These are phyloP conservation scores for Conus canariensis DNA, from an alignment of 2,888 invertebrate genomes.

Conservation along the genomic window DNA sequence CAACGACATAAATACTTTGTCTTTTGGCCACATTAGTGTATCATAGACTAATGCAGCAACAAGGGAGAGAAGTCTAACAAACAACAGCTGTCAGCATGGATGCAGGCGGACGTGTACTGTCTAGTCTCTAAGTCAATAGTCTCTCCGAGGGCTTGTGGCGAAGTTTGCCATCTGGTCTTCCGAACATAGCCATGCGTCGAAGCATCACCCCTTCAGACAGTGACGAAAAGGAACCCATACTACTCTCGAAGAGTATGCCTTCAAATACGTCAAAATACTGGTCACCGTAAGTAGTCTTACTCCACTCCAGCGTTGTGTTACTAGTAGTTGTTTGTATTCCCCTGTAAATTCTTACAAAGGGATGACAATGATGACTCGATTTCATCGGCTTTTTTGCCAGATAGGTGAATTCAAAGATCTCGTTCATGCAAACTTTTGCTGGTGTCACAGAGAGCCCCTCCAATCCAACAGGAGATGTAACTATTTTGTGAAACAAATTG, in stretches of 20 bases:
- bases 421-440: too few relatives aligned
- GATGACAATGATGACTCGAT: too few relatives aligned
- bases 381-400: too few relatives aligned
- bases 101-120: neutral
- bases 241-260: neutral
- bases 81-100: neutral
- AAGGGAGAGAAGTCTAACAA: neutral
- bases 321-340: too few relatives aligned
- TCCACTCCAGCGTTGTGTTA: too few relatives aligned
- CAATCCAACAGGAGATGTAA: too few relatives aligned
- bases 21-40: neutral
- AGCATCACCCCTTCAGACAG: neutral
- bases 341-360: too few relatives aligned
- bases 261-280: neutral
- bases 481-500: too few relatives aligned
- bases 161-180: neutral
- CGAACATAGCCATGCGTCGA: conserved; percentile 2
- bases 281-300: neutral
- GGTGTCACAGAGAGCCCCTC: too few relatives aligned
- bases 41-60: neutral
- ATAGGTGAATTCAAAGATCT: too few relatives aligned
- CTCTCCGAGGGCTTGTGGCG: neutral
- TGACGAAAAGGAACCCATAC: neutral
- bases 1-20: neutral
- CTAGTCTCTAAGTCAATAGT: neutral